These are phyloP conservation scores for Tenrec ecaudatus DNA, from an alignment of 2,113 vertebrate genomes.

Conservation along the genomic window DNA sequence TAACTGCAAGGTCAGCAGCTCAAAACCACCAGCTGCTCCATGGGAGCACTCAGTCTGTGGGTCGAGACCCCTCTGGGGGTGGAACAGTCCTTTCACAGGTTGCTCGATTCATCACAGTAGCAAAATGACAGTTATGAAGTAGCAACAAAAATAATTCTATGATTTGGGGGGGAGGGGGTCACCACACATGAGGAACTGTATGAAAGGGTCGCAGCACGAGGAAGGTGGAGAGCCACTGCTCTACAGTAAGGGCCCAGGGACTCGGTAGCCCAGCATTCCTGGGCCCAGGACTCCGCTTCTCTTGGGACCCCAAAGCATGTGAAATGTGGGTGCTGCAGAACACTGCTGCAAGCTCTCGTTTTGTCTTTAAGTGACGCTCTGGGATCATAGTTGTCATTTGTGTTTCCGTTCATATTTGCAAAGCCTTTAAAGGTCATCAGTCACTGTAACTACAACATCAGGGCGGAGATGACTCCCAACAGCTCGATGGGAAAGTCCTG, in stretches of 20 bases:
- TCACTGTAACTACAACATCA: not conserved
- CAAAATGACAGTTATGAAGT: too few species aligned
- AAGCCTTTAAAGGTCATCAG: not conserved
- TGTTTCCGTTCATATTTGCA: not conserved
- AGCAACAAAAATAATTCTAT: too few species aligned
- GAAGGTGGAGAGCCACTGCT: not conserved
- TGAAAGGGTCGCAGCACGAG: too few species aligned
- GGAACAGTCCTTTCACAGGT: too few species aligned
- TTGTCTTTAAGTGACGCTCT: not conserved
- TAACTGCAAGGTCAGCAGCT: too few species aligned
- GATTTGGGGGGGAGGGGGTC: too few species aligned
- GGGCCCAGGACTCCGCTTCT: fast-evolving
- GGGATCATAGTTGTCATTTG: not conserved
- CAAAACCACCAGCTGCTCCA: too few species aligned
- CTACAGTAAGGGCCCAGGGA: not conserved
- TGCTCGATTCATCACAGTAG: too few species aligned
- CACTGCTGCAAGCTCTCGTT: not conserved
- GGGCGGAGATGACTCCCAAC: not conserved
- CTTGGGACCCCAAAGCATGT: not conserved
- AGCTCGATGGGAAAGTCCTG: not conserved
- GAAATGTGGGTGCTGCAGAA: not conserved
- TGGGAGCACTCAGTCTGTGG: too few species aligned
- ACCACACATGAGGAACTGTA: too few species aligned
- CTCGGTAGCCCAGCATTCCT: too few species aligned
- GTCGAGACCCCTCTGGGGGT: too few species aligned